Evolutionary conservation across 2,888 invertebrate genomes (phyloP).

Genomic region (Chrysolina haemoptera): DNA sequence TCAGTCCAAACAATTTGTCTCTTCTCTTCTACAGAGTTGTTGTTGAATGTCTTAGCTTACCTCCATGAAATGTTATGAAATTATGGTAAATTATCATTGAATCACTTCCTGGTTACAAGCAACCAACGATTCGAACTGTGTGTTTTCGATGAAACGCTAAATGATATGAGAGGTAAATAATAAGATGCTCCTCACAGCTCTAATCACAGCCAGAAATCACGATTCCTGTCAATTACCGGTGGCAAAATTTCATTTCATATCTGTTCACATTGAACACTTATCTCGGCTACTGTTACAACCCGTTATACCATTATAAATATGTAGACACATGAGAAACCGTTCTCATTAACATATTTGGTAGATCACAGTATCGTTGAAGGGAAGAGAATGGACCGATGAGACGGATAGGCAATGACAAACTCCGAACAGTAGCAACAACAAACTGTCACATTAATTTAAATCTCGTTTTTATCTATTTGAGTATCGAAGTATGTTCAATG

Average conservation of each 20-base stretch:
- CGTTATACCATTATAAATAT: conserved; percentile 25
- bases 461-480: conserved; percentile 44
- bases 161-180: background rate
- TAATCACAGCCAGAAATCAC: conserved; percentile 16
- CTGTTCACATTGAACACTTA: conserved; percentile 23
- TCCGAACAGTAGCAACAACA: conserved; percentile 53
- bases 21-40: background rate
- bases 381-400: conserved; percentile 38
- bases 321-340: conserved; percentile 36
- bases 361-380: conserved; percentile 37
- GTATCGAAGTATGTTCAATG: conserved; percentile 47
- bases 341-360: conserved; percentile 43
- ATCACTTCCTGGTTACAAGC: background rate
- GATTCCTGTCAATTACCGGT: conserved; percentile 8
- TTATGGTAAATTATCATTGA: background rate
- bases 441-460: conserved; percentile 55
- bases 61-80: background rate
- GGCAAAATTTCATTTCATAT: conserved; percentile 21
- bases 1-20: no score
- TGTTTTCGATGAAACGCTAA: background rate
- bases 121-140: background rate
- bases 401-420: conserved; percentile 52
- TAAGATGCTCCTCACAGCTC: background rate
- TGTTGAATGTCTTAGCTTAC: background rate
- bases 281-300: conserved; percentile 36